Evolutionary conservation across 2,888 invertebrate species (phyloP).

Genomic region (Nineta flava): DNA sequence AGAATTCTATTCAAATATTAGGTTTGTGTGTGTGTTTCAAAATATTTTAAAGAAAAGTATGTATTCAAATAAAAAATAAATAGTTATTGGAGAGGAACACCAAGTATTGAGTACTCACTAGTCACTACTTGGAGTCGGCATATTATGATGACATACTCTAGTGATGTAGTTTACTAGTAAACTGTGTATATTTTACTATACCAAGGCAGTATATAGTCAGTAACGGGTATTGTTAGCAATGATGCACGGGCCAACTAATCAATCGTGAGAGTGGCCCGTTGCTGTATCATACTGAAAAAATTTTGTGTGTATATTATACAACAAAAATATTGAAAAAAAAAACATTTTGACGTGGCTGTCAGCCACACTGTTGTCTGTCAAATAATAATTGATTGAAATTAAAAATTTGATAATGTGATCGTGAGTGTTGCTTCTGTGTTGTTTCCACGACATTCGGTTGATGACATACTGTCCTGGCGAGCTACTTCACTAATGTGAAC

Average conservation of each 20-base stretch:
- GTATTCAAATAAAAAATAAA: too few species aligned
- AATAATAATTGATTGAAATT: not conserved
- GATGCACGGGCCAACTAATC: conserved; percentile 2
- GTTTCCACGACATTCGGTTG: conserved; percentile 3
- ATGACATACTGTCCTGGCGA: not conserved
- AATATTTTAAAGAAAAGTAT: too few species aligned
- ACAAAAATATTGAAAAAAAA: not conserved
- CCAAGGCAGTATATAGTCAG: not conserved
- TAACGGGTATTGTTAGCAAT: not conserved
- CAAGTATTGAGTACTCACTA: too few species aligned
- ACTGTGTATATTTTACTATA: too few species aligned
- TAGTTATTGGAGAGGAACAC: too few species aligned
- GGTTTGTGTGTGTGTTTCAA: too few species aligned
- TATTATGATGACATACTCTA: too few species aligned
- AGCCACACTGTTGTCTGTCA: not conserved
- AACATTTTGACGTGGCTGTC: conserved; percentile 7
- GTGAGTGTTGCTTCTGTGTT: conserved; percentile 6
- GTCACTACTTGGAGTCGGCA: too few species aligned
- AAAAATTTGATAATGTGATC: conserved; percentile 6
- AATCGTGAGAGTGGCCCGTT: not conserved
- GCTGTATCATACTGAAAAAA: not conserved
- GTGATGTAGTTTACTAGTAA: too few species aligned
- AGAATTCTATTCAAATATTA: too few species aligned
- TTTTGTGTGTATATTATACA: not conserved
- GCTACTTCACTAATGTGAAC: conserved; percentile 1